Conservation (phyloP, 1,140 invertebrate species). For the Thrips palmi region DNA sequence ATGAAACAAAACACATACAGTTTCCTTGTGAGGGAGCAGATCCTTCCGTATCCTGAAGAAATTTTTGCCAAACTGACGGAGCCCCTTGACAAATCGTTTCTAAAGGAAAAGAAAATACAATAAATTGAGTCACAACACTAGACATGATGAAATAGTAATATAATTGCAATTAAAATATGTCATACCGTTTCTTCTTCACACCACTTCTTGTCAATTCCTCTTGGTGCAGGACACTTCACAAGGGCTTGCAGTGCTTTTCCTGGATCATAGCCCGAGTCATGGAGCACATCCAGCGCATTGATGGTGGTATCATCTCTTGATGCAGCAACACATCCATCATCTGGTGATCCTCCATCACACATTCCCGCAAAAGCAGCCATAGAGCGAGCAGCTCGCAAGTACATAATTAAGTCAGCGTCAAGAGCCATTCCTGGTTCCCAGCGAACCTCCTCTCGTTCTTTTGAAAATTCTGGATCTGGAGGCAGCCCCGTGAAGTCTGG, state of each 20-base stretch:
- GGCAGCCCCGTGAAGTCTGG: constrained; percentile 37
- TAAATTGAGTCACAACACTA: constrained; percentile 3
- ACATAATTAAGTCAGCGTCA: constrained; percentile 93
- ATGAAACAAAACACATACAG: constrained; percentile 35
- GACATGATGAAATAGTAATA: background rate
- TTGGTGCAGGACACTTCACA: constrained; percentile 89
- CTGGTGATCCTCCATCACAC: constrained; percentile 93
- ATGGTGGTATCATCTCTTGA: constrained; percentile 94
- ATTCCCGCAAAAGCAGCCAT: constrained; percentile 92
- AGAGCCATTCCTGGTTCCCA: constrained; percentile 82
- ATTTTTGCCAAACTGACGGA: constrained; percentile 96
- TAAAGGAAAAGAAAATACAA: constrained; percentile 21
- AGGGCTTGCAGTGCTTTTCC: constrained; percentile 86
- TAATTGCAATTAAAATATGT: background rate
- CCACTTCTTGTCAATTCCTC: constrained; percentile 96
- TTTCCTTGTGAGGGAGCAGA: constrained; percentile 88
- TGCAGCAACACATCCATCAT: constrained; percentile 91
- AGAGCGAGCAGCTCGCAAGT: constrained; percentile 83
- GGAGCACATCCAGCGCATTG: constrained; percentile 87
- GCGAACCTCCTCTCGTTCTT: constrained; percentile 69
- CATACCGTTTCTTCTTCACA: constrained; percentile 84
- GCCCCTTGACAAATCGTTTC: constrained; percentile 94
- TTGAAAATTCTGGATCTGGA: constrained; percentile 50
- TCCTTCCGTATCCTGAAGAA: constrained; percentile 96
- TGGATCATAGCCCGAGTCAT: constrained; percentile 88